Conservation (phyloP, 2,888 invertebrate genomes). For the Cyclophora albipunctata region DNA sequence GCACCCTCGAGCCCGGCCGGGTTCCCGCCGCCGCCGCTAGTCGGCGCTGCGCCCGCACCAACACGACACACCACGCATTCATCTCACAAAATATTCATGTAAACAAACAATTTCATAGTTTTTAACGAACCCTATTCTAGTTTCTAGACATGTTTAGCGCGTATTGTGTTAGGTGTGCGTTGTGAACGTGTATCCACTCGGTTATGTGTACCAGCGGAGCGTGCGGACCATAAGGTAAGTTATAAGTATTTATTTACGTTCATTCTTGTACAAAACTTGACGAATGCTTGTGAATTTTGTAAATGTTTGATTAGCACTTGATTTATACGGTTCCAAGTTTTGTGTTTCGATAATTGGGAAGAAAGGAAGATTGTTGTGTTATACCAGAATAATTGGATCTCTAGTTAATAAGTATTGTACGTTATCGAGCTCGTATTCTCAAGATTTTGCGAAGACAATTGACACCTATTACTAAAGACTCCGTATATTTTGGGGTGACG, state of each 20-base stretch:
- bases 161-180: conserved; percentile 15
- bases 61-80: conserved; percentile 34
- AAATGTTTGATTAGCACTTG: no score
- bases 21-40: conserved; percentile 57
- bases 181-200: conserved; percentile 1
- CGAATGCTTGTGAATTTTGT: conserved; percentile 7
- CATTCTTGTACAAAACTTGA: conserved; percentile 13
- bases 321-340: no score
- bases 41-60: conserved; percentile 67
- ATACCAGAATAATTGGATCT: no score
- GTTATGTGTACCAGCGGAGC: conserved; percentile 5
- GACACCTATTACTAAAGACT: no score
- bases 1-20: conserved; percentile 40
- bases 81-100: conserved; percentile 52
- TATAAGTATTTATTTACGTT: conserved; percentile 15
- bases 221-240: conserved; percentile 35
- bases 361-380: no score
- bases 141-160: conserved; percentile 31
- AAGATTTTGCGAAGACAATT: no score
- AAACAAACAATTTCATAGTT: conserved; percentile 58
- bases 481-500: no score
- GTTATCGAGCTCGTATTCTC: no score
- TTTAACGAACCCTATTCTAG: conserved; percentile 15
- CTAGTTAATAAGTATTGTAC: no score
- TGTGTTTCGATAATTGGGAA: no score